Evolutionary conservation across 2,888 invertebrate genomes (phyloP), one percentile per base, ranked within the genome.

Genomic region (Pecten maximus): DNA sequence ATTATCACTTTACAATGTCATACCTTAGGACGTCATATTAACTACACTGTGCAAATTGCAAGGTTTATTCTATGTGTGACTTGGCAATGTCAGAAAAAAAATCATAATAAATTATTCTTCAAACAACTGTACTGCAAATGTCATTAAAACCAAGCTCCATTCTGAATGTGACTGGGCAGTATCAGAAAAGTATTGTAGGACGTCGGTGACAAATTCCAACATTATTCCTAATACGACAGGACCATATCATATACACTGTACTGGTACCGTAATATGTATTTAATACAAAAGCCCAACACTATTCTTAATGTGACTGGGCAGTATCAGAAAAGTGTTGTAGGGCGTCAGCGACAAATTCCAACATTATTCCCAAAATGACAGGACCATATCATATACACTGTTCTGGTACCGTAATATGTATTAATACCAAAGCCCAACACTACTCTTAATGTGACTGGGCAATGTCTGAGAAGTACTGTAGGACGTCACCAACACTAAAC

Each of bases 161-260:
- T 28, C 28, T n/a, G 19, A 44, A 54, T 54, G 12, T 54, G 19
- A 54, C 50, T 54, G 2, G 12, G 50, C 50, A 23, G 15, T 54
- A 54, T 54, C 50, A 19, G 16, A 54, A 12, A 54, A 54, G 50
- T 19, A 19, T 16, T 54, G 50, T 19, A 19, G 50, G 15, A 54
- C 19, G 23, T 44, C 44, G 12, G 8, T 23, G 15, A 54, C 74
- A 8, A 28, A 15, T 0, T 35, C 6, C 35, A 74, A 35, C 10
- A 10, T 28, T 48, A 23, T 40, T 12, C 48, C 93, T 92, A 95
- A 90, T 95, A 94, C 89, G 95, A 93, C 91, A 94, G 95, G 87
- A 99, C 99, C 96, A 99, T 99, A 97, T 99, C 99, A 15, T 99
- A 99, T 97, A 99, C n/a, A n/a, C n/a, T n/a, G n/a, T n/a, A n/a